phyloP scores from a whole-genome alignment of 2,888 invertebrate species.

The Ferrisia virgata region DNA sequence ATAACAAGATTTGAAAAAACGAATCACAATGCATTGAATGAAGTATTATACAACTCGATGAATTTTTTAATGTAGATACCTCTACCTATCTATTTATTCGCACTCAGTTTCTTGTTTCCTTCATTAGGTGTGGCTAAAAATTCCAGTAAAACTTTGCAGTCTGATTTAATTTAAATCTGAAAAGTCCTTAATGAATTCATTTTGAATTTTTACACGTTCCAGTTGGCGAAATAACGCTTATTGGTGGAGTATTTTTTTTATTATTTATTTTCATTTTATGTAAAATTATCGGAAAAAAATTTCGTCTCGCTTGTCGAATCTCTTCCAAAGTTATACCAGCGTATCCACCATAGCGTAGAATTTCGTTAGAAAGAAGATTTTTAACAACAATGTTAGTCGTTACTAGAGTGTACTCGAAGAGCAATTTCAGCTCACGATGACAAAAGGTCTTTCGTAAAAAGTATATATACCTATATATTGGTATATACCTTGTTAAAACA shows the following conservation, averaged over 20 bases:
- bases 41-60: not conserved
- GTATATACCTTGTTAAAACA: not conserved
- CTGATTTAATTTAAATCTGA: not conserved
- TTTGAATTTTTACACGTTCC: not conserved
- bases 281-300: not conserved
- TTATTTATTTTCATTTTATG: not conserved
- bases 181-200: slow-evolving; percentile 10
- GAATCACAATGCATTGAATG: not conserved
- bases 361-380: not conserved
- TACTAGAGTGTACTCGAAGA: not conserved
- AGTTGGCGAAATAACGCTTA: not conserved
- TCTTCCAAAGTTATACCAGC: not conserved
- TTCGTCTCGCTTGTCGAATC: not conserved
- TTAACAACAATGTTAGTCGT: slow-evolving; percentile 19
- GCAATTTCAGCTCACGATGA: not conserved
- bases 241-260: not conserved
- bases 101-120: not conserved
- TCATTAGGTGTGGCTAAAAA: not conserved
- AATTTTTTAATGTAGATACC: not conserved
- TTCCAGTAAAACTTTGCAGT: not conserved
- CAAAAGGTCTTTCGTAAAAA: not conserved
- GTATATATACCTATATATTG: too few relatives aligned
- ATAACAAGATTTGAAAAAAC: not conserved
- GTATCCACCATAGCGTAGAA: not conserved
- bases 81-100: not conserved